Evolutionary conservation across 2,797 vertebrate species (phyloP).

Genomic region (Synaphobranchus kaupii): DNA sequence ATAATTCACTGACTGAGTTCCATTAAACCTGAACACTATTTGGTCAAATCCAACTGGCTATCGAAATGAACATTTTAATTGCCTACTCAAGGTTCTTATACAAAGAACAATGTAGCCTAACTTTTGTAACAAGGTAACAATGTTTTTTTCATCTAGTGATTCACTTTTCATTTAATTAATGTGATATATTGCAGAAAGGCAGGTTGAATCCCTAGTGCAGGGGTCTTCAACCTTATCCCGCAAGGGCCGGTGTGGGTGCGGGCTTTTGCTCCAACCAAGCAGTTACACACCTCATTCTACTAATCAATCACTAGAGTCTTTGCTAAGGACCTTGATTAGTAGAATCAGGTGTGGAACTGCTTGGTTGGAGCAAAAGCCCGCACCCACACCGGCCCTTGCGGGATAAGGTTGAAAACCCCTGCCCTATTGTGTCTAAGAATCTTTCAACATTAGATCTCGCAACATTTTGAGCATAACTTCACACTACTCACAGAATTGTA

Average conservation of each 20-base stretch:
- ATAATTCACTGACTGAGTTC: neutral
- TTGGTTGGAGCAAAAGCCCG: no score
- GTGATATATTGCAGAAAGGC: neutral
- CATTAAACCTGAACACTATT: neutral
- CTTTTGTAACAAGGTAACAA: neutral
- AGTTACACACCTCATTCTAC: no score
- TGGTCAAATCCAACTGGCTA: neutral
- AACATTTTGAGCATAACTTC: neutral
- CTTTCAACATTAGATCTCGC: neutral
- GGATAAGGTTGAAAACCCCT: no score
- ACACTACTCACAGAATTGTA: neutral
- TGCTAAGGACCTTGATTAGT: no score
- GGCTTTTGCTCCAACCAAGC: no score
- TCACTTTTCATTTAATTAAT: neutral
- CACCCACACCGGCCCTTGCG: no score
- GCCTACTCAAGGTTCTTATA: neutral
- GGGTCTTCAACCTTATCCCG: no score
- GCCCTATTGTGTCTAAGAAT: neutral
- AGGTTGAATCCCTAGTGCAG: neutral
- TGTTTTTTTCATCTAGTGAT: neutral
- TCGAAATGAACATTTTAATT: constrained; percentile 12
- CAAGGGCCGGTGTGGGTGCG: no score
- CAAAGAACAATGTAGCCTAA: neutral
- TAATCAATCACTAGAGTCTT: no score
- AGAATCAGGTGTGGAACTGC: no score